Percentiles rank a stretch among this genome's conserved stretches.
Evolutionary conservation across 1,140 invertebrate species (phyloP).

Genomic region (Calliopsis andreniformis): DNA sequence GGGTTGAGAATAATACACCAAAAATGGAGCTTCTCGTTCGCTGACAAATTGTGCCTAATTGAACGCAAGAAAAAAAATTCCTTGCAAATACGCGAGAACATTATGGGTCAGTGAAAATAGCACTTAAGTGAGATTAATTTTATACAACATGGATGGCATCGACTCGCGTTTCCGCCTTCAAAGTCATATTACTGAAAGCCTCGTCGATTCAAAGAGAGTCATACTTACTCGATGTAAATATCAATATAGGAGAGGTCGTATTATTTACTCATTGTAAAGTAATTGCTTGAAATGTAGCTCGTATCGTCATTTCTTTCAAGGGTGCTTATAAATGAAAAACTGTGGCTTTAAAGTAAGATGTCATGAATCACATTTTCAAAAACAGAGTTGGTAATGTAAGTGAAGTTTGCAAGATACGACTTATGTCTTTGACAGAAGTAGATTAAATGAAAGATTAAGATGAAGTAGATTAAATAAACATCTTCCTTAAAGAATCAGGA

Average conservation of each 20-base stretch:
- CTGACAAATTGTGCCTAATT: not conserved
- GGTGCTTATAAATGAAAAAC: too few species aligned
- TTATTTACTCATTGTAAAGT: not conserved
- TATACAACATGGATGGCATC: not conserved
- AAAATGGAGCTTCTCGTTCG: not conserved
- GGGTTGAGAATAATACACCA: not conserved
- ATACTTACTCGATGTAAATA: not conserved
- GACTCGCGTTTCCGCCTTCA: not conserved
- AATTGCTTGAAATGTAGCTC: not conserved
- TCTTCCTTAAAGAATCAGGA: too few species aligned
- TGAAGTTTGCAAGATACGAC: too few species aligned
- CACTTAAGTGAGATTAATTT: conserved; percentile 18
- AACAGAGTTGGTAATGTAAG: too few species aligned
- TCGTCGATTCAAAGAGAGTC: not conserved
- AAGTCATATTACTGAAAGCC: not conserved
- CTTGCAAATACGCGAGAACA: too few species aligned
- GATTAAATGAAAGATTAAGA: too few species aligned
- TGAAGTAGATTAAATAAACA: too few species aligned
- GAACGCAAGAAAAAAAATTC: not conserved
- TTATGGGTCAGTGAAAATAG: too few species aligned
- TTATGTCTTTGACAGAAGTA: too few species aligned
- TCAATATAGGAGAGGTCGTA: not conserved
- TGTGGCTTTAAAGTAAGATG: too few species aligned
- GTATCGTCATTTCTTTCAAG: too few species aligned
- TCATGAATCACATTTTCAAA: too few species aligned